Base-by-base conservation (phyloP, 1,140 invertebrate genomes). In the Metaphire vulgaris region DNA sequence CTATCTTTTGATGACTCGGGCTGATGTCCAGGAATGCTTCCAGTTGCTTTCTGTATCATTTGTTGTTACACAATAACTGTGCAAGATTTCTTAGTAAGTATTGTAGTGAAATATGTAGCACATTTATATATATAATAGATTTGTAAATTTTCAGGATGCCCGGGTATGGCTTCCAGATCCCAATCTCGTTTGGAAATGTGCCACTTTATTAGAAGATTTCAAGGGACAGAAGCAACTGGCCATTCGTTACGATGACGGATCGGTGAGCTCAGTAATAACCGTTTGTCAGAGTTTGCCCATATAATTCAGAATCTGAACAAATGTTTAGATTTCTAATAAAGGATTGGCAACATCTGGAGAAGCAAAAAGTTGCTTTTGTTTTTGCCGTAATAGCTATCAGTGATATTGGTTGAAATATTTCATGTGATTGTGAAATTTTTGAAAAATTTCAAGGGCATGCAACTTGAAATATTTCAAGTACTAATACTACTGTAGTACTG, bases 141-240 rank as follows among this genome's bases (percentile, higher is more conserved):
- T 73, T 1, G 41, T 41, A 28, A 74, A n/a, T 15, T 83, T 81
- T 14, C 75, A 94, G 93, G 95, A 92, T 77, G 91, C 93, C 71
- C 90, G 91, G 83, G 91, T 98, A 84, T 99, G 96, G 96, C 90
- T 97, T 76, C 91, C 93, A 32, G 92, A 97, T 86, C 85, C 90
- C 32, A 90, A 92, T 56, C 89, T 91, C 78, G 92, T 98, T 30
- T 98, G 96, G 96, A 91, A 94, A 84, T 90, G 90, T 29, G 95
- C 92, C 1, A 90, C 91, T 74, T 89, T 98, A 6, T 86, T 91
- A 71, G 90, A 93, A 78, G 90, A 96, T 85, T 95, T 92, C 87
- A 89, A 89, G 41, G 82, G 84, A 33, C 82, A 83, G 72, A 78
- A 81, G 33, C 78, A 80, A 34, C 67, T 89, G 64, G 78, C 80